Evolutionary conservation across 2,113 vertebrate genomes (phyloP).

Genomic region (Chaetops frenatus): DNA sequence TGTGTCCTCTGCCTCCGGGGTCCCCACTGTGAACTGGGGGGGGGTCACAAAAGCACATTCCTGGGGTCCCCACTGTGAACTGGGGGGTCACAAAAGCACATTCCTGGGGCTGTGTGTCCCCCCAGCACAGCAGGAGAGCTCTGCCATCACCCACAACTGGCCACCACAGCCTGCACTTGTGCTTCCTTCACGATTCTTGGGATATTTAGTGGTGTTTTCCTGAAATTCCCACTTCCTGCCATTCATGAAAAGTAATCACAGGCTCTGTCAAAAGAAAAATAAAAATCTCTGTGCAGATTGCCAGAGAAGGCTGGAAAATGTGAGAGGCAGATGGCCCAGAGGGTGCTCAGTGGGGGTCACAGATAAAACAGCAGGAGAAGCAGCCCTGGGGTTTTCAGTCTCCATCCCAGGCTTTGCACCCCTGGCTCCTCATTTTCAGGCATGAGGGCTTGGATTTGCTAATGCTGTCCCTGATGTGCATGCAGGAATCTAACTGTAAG

Average conservation of each 20-base stretch:
- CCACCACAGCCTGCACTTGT: not conserved
- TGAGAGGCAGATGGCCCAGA: not conserved
- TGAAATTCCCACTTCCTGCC: not conserved
- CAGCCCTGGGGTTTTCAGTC: not conserved
- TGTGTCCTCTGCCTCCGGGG: not conserved
- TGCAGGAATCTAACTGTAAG: not conserved
- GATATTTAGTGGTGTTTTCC: not conserved
- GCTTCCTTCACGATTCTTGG: not conserved
- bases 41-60: rapidly evolving
- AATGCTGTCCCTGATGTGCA: not conserved
- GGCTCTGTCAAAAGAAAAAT: not conserved
- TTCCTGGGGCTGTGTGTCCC: rapidly evolving
- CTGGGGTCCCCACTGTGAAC: not conserved
- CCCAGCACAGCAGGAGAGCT: not conserved
- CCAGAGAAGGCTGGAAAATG: not conserved
- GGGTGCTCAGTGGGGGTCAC: not conserved
- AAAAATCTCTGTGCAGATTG: not conserved
- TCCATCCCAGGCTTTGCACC: not conserved
- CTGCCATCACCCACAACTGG: rapidly evolving
- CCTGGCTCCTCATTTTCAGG: not conserved
- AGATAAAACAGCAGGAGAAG: not conserved
- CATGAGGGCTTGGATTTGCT: not conserved
- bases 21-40: not conserved
- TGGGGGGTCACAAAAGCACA: rapidly evolving
- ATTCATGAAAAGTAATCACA: not conserved